Percentiles rank a stretch among this genome's conserved stretches.
phyloP scores from a whole-genome alignment of 2,797 vertebrate genomes.

The Zenarchopterus dispar region DNA sequence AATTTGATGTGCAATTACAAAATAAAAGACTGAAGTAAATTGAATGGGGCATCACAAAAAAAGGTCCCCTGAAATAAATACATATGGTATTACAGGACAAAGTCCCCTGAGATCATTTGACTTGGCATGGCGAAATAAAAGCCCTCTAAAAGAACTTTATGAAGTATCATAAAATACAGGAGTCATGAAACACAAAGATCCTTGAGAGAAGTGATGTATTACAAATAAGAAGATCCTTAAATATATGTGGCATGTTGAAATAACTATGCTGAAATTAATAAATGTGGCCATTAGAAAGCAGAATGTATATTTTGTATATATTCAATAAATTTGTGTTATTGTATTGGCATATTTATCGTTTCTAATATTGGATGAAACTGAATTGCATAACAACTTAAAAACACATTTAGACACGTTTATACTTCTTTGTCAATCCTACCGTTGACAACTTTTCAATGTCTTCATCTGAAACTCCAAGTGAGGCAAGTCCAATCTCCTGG shows the following conservation, averaged over 20 bases:
- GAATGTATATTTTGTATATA: not conserved
- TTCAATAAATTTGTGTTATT: not conserved
- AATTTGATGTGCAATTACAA: no score
- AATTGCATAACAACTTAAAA: not conserved
- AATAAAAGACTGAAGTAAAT: not conserved
- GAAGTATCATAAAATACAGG: no score
- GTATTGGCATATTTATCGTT: no score
- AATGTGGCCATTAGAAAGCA: not conserved
- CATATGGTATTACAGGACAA: not conserved
- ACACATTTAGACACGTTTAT: not conserved
- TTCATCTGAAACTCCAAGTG: slow-evolving; percentile 86
- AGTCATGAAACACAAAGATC: not conserved
- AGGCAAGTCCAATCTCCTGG: slow-evolving; percentile 88
- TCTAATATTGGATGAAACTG: no score
- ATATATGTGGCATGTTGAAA: not conserved
- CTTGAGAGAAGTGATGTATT: not conserved
- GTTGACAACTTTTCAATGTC: slow-evolving; percentile 91
- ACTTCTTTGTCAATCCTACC: slow-evolving; percentile 54
- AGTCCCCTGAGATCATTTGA: not conserved
- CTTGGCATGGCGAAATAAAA: not conserved
- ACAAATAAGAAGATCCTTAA: not conserved
- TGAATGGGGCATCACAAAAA: not conserved
- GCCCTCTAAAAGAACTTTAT: no score
- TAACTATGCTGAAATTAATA: not conserved
- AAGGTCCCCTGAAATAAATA: not conserved